phyloP scores from a whole-genome alignment of 2,113 vertebrate genomes.

The Crocuta crocuta region DNA sequence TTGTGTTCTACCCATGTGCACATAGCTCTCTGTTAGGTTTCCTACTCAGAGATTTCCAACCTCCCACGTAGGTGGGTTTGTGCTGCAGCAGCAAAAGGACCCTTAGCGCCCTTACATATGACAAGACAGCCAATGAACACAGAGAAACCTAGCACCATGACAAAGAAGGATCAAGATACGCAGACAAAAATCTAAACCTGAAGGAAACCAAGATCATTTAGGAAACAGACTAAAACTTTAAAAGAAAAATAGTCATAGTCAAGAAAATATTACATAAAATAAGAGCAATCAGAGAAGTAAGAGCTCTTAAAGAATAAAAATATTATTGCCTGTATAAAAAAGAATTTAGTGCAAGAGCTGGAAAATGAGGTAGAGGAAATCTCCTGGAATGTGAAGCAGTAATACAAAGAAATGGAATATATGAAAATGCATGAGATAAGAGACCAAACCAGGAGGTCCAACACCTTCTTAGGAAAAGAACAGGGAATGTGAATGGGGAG shows the following conservation, averaged over 20 bases:
- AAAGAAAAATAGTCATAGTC: background rate
- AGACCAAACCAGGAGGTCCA: background rate
- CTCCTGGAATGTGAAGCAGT: background rate
- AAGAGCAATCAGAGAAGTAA: background rate
- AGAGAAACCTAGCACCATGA: background rate
- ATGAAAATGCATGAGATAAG: background rate
- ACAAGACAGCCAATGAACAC: background rate
- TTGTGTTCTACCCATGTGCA: background rate
- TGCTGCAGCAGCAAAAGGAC: background rate
- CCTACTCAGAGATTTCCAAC: background rate
- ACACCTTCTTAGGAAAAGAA: background rate
- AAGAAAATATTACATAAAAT: conserved; percentile 52
- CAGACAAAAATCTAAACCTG: background rate
- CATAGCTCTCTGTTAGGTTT: background rate
- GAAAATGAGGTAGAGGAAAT: conserved; percentile 32
- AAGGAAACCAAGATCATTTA: conserved; percentile 47
- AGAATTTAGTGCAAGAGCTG: background rate
- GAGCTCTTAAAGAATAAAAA: conserved; percentile 47
- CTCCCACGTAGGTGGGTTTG: background rate
- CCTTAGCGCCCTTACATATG: background rate
- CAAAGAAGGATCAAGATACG: background rate
- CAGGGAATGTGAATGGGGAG: background rate
- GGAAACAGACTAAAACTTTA: conserved; percentile 22
- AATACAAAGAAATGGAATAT: background rate
- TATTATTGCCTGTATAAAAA: background rate